Conservation (phyloP, 2,797 vertebrate genomes). For the Aplochiton taeniatus region DNA sequence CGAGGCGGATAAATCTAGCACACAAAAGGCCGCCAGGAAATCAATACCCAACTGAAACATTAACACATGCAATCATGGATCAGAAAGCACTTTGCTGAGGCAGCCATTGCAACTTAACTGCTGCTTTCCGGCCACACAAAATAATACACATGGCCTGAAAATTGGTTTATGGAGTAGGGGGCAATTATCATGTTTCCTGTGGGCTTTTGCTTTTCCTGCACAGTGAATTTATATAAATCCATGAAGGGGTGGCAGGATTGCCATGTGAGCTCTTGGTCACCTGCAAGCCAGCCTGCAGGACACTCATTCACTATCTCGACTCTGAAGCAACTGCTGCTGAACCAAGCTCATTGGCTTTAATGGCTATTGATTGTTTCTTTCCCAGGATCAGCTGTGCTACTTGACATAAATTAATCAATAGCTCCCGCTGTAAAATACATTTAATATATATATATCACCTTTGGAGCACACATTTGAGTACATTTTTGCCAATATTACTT, state of each 20-base stretch:
- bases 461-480: constrained; percentile 48
- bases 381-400: constrained; percentile 59
- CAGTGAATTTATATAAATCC: constrained; percentile 48
- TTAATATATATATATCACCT: constrained; percentile 42
- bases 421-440: constrained; percentile 51
- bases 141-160: constrained; percentile 67
- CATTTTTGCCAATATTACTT: constrained; percentile 9
- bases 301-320: constrained; percentile 53
- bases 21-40: constrained; percentile 88
- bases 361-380: constrained; percentile 71
- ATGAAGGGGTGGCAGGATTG: constrained; percentile 46
- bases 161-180: constrained; percentile 44
- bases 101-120: constrained; percentile 84
- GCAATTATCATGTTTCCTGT: constrained; percentile 58
- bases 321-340: constrained; percentile 66
- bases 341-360: constrained; percentile 70
- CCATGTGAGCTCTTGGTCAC: constrained; percentile 64
- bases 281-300: constrained; percentile 71
- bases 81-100: constrained; percentile 84
- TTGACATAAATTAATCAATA: constrained; percentile 69
- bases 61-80: constrained; percentile 89
- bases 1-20: constrained; percentile 80
- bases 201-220: constrained; percentile 24
- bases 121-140: constrained; percentile 72
- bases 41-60: constrained; percentile 95